phyloP scores from a whole-genome alignment of 2,888 invertebrate genomes.

The Eupithecia pulchellata region DNA sequence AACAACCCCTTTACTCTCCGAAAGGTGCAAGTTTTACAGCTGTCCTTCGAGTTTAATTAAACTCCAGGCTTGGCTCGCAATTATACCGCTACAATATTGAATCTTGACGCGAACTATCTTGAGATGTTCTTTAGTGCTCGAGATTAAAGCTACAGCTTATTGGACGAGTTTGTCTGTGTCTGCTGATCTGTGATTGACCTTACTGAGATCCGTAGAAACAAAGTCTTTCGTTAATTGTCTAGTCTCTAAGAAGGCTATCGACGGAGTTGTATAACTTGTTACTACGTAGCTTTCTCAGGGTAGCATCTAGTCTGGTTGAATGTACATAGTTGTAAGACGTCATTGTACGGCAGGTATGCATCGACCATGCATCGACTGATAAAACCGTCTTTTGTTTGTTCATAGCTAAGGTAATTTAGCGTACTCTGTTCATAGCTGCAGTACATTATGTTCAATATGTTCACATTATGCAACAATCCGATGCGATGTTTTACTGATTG shows the following conservation, averaged over 20 bases:
- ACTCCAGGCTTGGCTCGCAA: slow-evolving; percentile 43
- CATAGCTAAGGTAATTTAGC: too few species aligned
- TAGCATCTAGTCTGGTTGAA: too few species aligned
- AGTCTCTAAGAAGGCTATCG: background rate
- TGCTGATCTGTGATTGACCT: background rate
- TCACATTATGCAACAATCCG: too few species aligned
- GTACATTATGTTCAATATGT: too few species aligned
- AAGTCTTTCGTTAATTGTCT: background rate
- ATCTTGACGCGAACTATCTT: slow-evolving; percentile 36
- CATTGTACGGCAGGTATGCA: background rate
- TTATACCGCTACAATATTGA: slow-evolving; percentile 47
- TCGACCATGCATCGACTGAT: too few species aligned
- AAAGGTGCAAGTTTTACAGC: slow-evolving; percentile 44
- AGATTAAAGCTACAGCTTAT: background rate
- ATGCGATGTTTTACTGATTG: too few species aligned
- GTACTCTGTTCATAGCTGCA: too few species aligned
- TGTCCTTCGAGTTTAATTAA: slow-evolving; percentile 48
- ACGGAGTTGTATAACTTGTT: too few species aligned
- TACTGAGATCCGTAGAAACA: background rate
- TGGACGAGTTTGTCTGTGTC: background rate
- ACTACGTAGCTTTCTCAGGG: background rate
- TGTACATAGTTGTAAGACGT: background rate
- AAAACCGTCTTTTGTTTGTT: too few species aligned
- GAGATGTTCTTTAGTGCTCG: slow-evolving; percentile 9
- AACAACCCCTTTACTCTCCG: background rate